Percentiles rank a stretch among this genome's conserved stretches.
phyloP scores from a whole-genome alignment of 2,113 vertebrate species.

The Apteryx owenii region DNA sequence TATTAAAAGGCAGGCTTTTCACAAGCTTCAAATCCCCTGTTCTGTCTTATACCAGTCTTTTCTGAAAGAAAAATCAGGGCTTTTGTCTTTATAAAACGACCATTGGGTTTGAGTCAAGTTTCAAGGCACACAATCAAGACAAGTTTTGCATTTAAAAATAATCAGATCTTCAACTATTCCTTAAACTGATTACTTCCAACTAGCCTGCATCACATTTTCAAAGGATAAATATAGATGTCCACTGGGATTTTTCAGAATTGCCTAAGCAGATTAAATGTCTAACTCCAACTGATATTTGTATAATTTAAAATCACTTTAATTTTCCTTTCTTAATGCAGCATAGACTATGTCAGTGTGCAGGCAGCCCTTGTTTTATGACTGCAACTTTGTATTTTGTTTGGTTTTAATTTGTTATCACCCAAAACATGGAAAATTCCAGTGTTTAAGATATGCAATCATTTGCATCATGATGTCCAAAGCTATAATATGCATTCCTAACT shows the following conservation, averaged over 20 bases:
- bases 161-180: background rate
- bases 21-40: background rate
- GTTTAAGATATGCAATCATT: slow-evolving; percentile 13
- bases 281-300: background rate
- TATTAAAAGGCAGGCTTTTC: background rate
- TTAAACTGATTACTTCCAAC: background rate
- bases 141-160: background rate
- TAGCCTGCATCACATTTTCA: background rate
- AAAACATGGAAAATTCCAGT: background rate
- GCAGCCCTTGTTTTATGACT: background rate
- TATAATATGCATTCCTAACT: slow-evolving; percentile 68
- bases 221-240: background rate
- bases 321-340: background rate
- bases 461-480: slow-evolving; percentile 59
- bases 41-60: background rate
- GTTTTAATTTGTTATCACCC: background rate
- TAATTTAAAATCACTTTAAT: background rate
- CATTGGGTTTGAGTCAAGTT: background rate
- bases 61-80: background rate
- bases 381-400: background rate
- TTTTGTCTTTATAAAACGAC: background rate
- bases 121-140: background rate
- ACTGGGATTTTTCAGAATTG: background rate
- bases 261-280: background rate
- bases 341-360: background rate